Evolutionary conservation across 2,797 vertebrate genomes (phyloP).

Genomic region (Meriones psammophilus): DNA sequence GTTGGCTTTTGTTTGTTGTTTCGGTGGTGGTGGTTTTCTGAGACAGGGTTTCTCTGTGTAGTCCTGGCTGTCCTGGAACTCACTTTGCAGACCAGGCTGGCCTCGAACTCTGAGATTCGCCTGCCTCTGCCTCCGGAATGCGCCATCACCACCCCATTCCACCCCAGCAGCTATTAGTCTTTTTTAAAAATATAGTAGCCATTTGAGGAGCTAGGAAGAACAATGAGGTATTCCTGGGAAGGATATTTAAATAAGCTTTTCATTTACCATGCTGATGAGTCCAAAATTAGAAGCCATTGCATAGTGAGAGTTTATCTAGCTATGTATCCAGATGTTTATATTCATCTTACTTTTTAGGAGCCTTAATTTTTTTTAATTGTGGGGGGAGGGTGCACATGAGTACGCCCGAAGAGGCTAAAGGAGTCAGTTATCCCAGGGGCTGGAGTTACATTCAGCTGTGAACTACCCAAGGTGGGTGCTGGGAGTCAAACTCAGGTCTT

Average conservation of each 20-base stretch:
- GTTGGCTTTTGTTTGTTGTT: too few relatives aligned
- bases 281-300: conserved; percentile 75
- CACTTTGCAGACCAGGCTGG: background rate
- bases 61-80: background rate
- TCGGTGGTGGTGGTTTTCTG: background rate
- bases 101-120: background rate
- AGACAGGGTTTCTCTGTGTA: background rate
- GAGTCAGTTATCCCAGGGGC: background rate
- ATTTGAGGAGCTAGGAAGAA: conserved; percentile 77
- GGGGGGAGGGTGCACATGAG: background rate
- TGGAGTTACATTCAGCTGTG: background rate
- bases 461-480: background rate
- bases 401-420: background rate
- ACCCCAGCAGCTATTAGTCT: background rate
- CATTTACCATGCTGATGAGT: conserved; percentile 70
- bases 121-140: background rate
- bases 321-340: background rate
- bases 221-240: conserved; percentile 21
- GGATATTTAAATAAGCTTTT: conserved; percentile 76
- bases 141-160: background rate
- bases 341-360: background rate
- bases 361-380: background rate
- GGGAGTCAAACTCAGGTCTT: background rate
- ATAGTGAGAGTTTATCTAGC: conserved; percentile 70
- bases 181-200: conserved; percentile 57